Base-by-base conservation (phyloP, 2,113 vertebrate species). In the Taxidea taxus region DNA sequence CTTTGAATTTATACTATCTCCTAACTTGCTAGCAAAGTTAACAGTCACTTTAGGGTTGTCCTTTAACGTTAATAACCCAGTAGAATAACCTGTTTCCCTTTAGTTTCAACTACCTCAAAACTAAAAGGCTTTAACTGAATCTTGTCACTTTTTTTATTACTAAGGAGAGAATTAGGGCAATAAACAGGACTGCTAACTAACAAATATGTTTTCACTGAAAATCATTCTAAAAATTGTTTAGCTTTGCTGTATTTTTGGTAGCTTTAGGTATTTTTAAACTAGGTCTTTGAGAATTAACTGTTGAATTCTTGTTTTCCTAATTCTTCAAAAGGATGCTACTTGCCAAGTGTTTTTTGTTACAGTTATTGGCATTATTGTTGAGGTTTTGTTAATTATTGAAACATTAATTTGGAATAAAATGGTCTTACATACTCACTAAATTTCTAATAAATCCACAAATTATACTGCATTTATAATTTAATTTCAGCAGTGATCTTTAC, bases 221-320 rank as follows among this genome's bases (percentile, higher is more conserved):
- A 56, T 87, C 11, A n/a, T 23, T 94, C 80, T 44, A 74, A 90
- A 90, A 68, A 18, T 78, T 82, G 82, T 56, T 78, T 91, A 85
- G 10, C 20, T 74, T 90, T 94, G 16, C 56, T 88, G 4, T 93
- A 64, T 37, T 93, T 89, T 89, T 93, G 66, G 23, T 82, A 94
- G 37, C 47, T 64, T 82, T 78, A 78, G 37, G 70, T 47, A 70
- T 44, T 93, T 97, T 96, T 74, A 93, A 96, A 88, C 25, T 31
- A 51, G 51, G 47, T 87, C 25, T 44, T 0, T 84, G 31, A 91
- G 37, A 81, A 94, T 87, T 94, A 27, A 44, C 37, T 77, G 0
- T 83, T 86, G 56, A 86, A 3, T 93, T 14, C 64, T 84, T 92
- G 23, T 92, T 39, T 94, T 87, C 81, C 90, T 91, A 94, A 80